Conservation (phyloP, 2,888 invertebrate genomes). For the Cremastinae sp. region DNA sequence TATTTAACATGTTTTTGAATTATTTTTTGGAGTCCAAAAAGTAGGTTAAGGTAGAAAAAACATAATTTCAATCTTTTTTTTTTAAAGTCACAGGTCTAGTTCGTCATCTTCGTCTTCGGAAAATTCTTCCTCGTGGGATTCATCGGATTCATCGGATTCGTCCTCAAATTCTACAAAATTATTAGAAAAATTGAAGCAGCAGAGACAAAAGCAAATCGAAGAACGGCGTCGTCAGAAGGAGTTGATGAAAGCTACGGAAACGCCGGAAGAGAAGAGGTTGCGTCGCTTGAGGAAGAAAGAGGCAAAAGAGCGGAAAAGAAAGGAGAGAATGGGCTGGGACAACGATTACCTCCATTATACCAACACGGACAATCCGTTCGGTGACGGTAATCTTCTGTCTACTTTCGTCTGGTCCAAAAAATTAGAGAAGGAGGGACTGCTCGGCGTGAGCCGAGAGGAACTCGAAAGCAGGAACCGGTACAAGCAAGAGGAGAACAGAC, state of each 20-base stretch:
- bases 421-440: constrained; percentile 94
- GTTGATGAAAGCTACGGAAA: constrained; percentile 92
- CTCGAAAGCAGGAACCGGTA: constrained; percentile 90
- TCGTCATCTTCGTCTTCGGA: constrained; percentile 68
- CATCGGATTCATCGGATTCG: constrained; percentile 74
- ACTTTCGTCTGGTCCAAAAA: constrained; percentile 99
- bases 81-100: constrained; percentile 55
- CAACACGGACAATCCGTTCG: constrained; percentile 99
- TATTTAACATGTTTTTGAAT: too few relatives aligned
- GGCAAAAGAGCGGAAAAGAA: constrained; percentile 92
- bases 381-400: constrained; percentile 96
- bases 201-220: constrained; percentile 85
- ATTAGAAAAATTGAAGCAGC: constrained; percentile 87
- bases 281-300: constrained; percentile 95
- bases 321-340: constrained; percentile 98
- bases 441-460: constrained; percentile 88
- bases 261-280: constrained; percentile 95
- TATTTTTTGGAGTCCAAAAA: too few relatives aligned
- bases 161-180: constrained; percentile 85
- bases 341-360: constrained; percentile 98
- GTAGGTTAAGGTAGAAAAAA: too few relatives aligned
- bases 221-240: constrained; percentile 88
- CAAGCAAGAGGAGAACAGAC: constrained; percentile 94
- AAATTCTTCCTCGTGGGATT: constrained; percentile 67
- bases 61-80: constrained; percentile 40